phyloP scores from a whole-genome alignment of 2,888 invertebrate species.

The Merodon equestris region DNA sequence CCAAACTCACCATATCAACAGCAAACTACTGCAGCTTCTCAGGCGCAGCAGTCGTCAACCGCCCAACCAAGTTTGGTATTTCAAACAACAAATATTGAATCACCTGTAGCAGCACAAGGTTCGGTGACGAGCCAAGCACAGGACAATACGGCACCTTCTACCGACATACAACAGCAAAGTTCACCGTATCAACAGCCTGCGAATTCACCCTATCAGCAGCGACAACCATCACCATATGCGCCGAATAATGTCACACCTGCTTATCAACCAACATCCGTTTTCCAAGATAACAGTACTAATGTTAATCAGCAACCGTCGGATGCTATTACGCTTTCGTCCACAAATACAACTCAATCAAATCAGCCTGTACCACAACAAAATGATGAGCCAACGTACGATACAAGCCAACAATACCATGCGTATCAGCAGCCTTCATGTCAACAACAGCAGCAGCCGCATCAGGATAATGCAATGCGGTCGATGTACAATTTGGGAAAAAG shows the following conservation, averaged over 20 bases:
- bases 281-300: constrained; percentile 49
- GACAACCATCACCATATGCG: constrained; percentile 69
- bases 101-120: constrained; percentile 72
- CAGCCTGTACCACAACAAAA: constrained; percentile 39
- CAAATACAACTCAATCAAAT: constrained; percentile 62
- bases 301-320: constrained; percentile 68
- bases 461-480: constrained; percentile 70
- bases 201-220: constrained; percentile 78
- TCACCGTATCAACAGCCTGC: constrained; percentile 80
- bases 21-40: constrained; percentile 62
- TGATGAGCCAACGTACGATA: constrained; percentile 48
- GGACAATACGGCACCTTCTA: constrained; percentile 67
- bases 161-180: constrained; percentile 78
- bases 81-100: constrained; percentile 75
- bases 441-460: constrained; percentile 69
- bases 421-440: constrained; percentile 65
- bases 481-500: constrained; percentile 70
- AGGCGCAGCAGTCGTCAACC: constrained; percentile 70
- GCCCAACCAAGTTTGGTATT: constrained; percentile 74
- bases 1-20: constrained; percentile 77
- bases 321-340: constrained; percentile 40
- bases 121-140: constrained; percentile 70
- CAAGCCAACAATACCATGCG: constrained; percentile 63
- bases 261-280: constrained; percentile 68
- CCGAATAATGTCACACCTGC: constrained; percentile 64